phyloP scores from a whole-genome alignment of 2,113 vertebrate species.

The Lamprologus ornatipinnis region DNA sequence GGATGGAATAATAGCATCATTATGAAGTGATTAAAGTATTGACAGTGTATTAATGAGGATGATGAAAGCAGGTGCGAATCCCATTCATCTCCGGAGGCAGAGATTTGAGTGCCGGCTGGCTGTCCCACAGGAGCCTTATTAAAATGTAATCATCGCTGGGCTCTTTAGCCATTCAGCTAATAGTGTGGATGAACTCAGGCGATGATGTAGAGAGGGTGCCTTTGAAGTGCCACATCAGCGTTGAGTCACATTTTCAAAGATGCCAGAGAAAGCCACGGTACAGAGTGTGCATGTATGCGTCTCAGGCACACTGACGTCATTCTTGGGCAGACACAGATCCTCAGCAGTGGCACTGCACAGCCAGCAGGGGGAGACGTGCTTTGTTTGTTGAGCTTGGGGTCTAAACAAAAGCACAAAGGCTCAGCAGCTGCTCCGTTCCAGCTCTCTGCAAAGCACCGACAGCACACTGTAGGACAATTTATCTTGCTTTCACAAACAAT shows the following conservation, averaged over 20 bases:
- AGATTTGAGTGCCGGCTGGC: constrained; percentile 7
- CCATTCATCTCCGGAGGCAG: constrained; percentile 43
- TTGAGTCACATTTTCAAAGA: constrained; percentile 4
- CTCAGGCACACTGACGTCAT: constrained; percentile 34
- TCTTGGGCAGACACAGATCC: neutral
- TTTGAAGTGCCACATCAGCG: constrained; percentile 43
- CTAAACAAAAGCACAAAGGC: neutral
- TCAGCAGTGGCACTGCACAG: neutral
- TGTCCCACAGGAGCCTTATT: constrained; percentile 61
- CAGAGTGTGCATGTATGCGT: neutral
- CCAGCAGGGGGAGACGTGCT: constrained; percentile 50
- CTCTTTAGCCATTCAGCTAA: constrained; percentile 33
- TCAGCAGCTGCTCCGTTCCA: neutral
- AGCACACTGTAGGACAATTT: neutral
- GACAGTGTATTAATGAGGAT: constrained; percentile 56
- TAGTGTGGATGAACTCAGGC: constrained; percentile 24
- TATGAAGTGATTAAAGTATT: constrained; percentile 51
- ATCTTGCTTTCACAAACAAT: neutral
- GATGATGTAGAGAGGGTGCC: constrained; percentile 5
- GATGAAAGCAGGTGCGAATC: constrained; percentile 50
- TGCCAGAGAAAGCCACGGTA: neutral
- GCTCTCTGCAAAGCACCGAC: neutral
- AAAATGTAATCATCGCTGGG: constrained; percentile 49
- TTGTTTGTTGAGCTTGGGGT: neutral
- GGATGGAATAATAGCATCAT: constrained; percentile 25